Evolutionary conservation across 2,113 vertebrate species (phyloP), one percentile per base, ranked within the genome.

Genomic region (Origma solitaria): DNA sequence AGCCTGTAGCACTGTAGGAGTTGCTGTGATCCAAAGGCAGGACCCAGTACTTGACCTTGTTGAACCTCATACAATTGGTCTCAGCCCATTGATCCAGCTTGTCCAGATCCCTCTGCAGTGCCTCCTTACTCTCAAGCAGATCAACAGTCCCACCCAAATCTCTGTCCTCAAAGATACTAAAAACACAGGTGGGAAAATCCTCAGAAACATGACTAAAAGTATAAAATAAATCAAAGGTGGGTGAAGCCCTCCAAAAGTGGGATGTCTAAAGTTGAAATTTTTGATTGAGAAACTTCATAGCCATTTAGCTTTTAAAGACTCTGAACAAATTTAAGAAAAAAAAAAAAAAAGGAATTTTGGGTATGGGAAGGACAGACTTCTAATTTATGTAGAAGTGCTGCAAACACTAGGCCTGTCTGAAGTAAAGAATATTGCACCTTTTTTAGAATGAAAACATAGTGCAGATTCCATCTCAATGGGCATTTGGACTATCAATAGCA

Each of bases 11-110:
- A 4, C 10, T 56, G n/a, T 10, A 1, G 0, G 28, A 8, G 2
- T 19, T 33, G 7, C 20, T 53, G 47, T 30, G 28, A 47, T 1
- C 28, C 23, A 47, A 38, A 6, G 20, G 19, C 19, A 61, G 15
- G 13, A 47, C 10, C 10, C 8, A 7, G 62, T 9, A 15, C 28
- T 20, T 20, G 28, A 0, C n/a, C 6, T 0, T 8, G 10, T 5
- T 70, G 38, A 45, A 30, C n/a, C 25, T 61, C 28, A 23, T 12
- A 30, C 10, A n/a, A 4, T 1, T 28, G 19, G 8, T n/a, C 24
- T 40, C 49, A 54, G n/a, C 3, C 28, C 40, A 35, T 20, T 0
- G 0, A 38, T 53, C 2, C 47, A 70, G 13, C 47, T 28, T 54
- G 42, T 18, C 8, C 25, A 49, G 49, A 49, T 27, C 13, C 35